phyloP scores from a whole-genome alignment of 2,113 vertebrate genomes.

The Athene noctua region DNA sequence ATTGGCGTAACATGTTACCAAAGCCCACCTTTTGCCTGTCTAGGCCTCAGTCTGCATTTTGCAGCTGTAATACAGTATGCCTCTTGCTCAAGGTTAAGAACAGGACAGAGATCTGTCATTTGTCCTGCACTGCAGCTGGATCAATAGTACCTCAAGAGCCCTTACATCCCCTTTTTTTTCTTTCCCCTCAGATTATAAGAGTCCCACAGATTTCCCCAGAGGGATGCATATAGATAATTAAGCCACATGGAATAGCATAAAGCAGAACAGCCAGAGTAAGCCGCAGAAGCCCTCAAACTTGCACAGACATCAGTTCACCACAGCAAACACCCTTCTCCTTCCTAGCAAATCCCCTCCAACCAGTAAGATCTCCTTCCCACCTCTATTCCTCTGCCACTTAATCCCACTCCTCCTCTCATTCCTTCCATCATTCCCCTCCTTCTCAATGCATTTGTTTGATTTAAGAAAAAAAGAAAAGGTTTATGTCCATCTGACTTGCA shows the following conservation, averaged over 20 bases:
- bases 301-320: neutral
- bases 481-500: neutral
- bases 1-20: neutral
- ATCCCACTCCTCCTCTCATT: neutral
- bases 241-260: neutral
- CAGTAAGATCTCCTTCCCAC: neutral
- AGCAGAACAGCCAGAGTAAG: neutral
- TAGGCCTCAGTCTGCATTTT: neutral
- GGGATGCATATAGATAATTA: neutral
- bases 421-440: neutral
- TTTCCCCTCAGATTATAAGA: neutral
- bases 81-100: neutral
- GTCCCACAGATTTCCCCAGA: neutral
- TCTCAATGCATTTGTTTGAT: neutral
- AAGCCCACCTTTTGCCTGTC: fast-evolving
- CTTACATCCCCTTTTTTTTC: neutral
- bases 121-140: neutral
- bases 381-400: neutral
- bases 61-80: neutral
- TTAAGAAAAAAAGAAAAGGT: neutral
- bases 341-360: neutral
- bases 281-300: neutral
- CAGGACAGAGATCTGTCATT: neutral
- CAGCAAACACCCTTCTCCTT: neutral
- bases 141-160: neutral